Percentiles rank a stretch among this genome's conserved stretches.
phyloP scores from a whole-genome alignment of 2,888 invertebrate genomes.

The Hyalella azteca region DNA sequence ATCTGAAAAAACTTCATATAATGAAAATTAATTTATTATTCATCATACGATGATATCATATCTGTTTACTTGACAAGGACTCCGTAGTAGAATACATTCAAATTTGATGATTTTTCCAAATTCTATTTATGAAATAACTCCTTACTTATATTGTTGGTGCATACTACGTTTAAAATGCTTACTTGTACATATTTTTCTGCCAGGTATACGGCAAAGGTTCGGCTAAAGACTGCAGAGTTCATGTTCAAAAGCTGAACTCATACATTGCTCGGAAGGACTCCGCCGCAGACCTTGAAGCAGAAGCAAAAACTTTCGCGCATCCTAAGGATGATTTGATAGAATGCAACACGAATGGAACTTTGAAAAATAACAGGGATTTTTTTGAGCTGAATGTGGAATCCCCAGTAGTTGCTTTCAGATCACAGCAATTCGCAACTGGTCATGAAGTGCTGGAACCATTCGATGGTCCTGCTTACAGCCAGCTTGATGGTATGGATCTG shows the following conservation, averaged over 20 bases:
- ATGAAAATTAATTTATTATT: neutral
- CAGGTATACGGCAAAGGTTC: constrained; percentile 1
- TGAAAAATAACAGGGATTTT: too few species aligned
- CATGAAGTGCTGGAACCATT: too few species aligned
- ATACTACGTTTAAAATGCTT: neutral
- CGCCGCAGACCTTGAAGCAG: neutral
- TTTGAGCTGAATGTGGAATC: too few species aligned
- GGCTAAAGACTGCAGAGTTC: neutral
- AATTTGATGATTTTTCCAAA: neutral
- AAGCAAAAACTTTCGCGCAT: too few species aligned
- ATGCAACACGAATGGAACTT: too few species aligned
- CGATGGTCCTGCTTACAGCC: too few species aligned
- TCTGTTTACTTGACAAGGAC: neutral
- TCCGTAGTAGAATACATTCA: neutral
- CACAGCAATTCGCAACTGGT: too few species aligned
- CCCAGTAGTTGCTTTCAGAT: too few species aligned
- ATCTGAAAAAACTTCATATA: neutral
- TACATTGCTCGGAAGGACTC: neutral
- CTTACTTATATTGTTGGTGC: neutral
- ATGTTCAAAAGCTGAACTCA: constrained; percentile 7
- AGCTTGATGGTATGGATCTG: too few species aligned
- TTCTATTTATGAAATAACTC: neutral
- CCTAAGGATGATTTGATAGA: too few species aligned
- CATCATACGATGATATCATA: neutral
- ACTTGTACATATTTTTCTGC: neutral